Conservation (phyloP, 1,140 invertebrate genomes). For the Leptinotarsa lineolata region DNA sequence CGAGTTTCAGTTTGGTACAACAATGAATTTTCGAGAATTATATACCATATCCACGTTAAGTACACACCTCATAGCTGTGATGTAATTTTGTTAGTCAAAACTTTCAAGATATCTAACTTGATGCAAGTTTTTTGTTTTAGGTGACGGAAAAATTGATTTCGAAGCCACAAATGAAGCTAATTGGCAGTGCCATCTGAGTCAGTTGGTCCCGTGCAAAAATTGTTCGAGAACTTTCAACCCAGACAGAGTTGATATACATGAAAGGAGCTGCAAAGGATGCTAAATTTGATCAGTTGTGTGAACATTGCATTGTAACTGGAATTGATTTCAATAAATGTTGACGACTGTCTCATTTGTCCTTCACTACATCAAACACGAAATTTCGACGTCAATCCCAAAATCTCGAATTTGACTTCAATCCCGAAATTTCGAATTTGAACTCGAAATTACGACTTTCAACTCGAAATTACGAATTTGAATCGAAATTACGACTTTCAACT, state of each 20-base stretch:
- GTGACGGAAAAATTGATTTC: conserved; percentile 58
- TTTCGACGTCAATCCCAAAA: background rate
- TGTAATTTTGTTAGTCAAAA: too few relatives aligned
- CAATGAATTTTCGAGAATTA: too few relatives aligned
- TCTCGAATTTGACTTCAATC: background rate
- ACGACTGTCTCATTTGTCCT: background rate
- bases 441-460: background rate
- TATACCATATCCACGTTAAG: too few relatives aligned
- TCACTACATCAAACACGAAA: background rate
- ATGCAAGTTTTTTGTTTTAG: conserved; percentile 25
- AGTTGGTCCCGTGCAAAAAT: conserved; percentile 67
- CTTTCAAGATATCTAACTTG: too few relatives aligned
- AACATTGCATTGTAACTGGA: background rate
- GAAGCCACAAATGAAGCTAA: conserved; percentile 61
- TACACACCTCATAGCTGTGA: too few relatives aligned
- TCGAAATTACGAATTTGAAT: background rate
- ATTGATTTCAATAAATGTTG: background rate
- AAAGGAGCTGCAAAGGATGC: conserved; percentile 64
- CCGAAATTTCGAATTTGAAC: background rate
- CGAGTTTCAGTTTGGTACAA: too few relatives aligned
- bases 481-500: background rate
- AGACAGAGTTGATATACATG: conserved; percentile 69
- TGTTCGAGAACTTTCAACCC: conserved; percentile 74
- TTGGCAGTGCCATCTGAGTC: conserved; percentile 63
- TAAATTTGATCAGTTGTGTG: conserved; percentile 10